Percentiles rank a stretch among this genome's conserved stretches.
Conservation (phyloP, 2,888 invertebrate species). For the Eustalomyia histrio region DNA sequence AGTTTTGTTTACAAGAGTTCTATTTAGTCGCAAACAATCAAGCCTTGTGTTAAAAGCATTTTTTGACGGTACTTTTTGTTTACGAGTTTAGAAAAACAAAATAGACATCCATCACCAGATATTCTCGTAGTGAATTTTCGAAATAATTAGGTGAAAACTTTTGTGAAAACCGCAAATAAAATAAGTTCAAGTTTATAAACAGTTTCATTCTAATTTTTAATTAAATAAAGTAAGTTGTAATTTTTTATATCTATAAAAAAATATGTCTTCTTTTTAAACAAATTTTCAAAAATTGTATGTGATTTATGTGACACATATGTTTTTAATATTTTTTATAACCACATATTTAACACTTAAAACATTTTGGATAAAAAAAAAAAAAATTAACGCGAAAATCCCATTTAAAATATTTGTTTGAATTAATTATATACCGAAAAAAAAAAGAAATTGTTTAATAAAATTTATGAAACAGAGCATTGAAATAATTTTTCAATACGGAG, state of each 20-base stretch:
- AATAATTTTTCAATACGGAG: no score
- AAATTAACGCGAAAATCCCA: slow-evolving; percentile 1
- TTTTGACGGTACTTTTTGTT: slow-evolving; percentile 51
- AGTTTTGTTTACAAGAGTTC: slow-evolving; percentile 63
- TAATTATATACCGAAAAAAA: not conserved
- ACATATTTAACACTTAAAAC: not conserved
- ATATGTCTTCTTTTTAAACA: not conserved
- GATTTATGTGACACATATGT: slow-evolving; percentile 7
- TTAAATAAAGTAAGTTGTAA: not conserved
- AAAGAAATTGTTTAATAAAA: not conserved
- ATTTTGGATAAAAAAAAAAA: not conserved
- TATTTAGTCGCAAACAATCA: slow-evolving; percentile 64
- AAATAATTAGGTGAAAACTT: not conserved
- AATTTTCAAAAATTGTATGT: not conserved
- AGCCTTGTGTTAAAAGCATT: slow-evolving; percentile 57
- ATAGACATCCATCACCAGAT: not conserved
- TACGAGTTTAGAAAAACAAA: not conserved
- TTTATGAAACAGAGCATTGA: not conserved
- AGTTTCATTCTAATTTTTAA: not conserved
- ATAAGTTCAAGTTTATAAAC: not conserved
- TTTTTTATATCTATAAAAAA: not conserved
- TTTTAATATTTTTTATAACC: not conserved
- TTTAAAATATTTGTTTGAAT: not conserved
- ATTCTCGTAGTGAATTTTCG: slow-evolving; percentile 15
- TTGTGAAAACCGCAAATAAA: not conserved